phyloP scores from a whole-genome alignment of 2,888 invertebrate species.

The Leucozona laternaria region DNA sequence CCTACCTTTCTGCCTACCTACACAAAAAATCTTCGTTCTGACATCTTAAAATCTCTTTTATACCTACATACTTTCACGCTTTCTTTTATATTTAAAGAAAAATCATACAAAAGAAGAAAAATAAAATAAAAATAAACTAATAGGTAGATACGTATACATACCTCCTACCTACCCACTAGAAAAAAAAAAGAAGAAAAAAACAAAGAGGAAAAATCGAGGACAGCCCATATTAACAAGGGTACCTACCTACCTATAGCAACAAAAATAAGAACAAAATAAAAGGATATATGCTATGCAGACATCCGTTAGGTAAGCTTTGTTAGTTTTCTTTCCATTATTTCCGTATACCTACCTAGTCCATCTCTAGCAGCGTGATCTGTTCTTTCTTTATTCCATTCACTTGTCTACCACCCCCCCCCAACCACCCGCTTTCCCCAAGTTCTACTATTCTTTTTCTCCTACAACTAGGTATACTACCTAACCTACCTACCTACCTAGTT shows the following conservation, averaged over 20 bases:
- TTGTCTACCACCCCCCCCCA: neutral
- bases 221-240: conserved; percentile 60
- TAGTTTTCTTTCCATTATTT: conserved; percentile 61
- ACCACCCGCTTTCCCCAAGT: too few relatives aligned
- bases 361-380: conserved; percentile 31
- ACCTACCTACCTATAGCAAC: conserved; percentile 9
- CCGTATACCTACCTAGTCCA: conserved; percentile 21
- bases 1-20: neutral
- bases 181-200: neutral
- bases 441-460: neutral
- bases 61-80: conserved; percentile 15
- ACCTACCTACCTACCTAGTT: conserved; percentile 3
- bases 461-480: neutral
- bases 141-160: neutral
- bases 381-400: conserved; percentile 24
- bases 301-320: conserved; percentile 68
- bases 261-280: conserved; percentile 29
- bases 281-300: conserved; percentile 59
- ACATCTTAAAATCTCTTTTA: conserved; percentile 30
- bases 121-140: conserved; percentile 19
- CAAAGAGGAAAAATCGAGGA: conserved; percentile 48
- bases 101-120: conserved; percentile 23
- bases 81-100: conserved; percentile 7
- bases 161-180: neutral
- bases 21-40: neutral